phyloP scores from a whole-genome alignment of 92 coral and sea anemone species.

The Phymanthus crucifer region DNA sequence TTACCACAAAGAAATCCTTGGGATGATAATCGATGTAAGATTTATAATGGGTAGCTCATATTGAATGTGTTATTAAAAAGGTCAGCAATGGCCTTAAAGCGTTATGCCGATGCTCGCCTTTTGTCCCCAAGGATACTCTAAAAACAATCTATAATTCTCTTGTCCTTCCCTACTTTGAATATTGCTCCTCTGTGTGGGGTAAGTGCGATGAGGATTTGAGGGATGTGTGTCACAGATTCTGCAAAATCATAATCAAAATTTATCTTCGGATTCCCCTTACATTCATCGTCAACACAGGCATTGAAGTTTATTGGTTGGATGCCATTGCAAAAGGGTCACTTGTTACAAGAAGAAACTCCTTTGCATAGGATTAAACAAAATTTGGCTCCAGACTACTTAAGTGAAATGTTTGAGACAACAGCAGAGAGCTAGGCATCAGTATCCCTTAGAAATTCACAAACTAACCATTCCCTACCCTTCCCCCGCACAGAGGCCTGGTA shows the following conservation, averaged over 20 bases:
- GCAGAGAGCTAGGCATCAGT: too few relatives aligned
- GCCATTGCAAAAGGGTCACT: neutral
- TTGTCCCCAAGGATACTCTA: neutral
- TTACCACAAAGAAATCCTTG: neutral
- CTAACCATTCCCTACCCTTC: too few relatives aligned
- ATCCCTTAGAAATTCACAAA: too few relatives aligned
- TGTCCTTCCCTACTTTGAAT: too few relatives aligned
- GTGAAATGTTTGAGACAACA: too few relatives aligned
- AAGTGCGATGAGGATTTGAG: neutral
- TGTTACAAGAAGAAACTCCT: neutral
- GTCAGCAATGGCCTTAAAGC: conserved; percentile 3
- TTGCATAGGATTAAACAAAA: too few relatives aligned
- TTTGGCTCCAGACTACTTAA: too few relatives aligned
- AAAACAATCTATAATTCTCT: too few relatives aligned
- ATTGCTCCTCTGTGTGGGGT: neutral
- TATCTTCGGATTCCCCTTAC: neutral
- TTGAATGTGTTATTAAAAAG: neutral
- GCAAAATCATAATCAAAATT: neutral
- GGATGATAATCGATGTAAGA: too few relatives aligned
- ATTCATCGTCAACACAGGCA: neutral
- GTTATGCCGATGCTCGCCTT: neutral
- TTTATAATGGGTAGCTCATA: neutral
- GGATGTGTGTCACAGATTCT: neutral
- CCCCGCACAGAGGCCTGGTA: too few relatives aligned
- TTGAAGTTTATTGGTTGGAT: neutral